phyloP scores from a whole-genome alignment of 1,140 invertebrate species.

The Samia ricini region DNA sequence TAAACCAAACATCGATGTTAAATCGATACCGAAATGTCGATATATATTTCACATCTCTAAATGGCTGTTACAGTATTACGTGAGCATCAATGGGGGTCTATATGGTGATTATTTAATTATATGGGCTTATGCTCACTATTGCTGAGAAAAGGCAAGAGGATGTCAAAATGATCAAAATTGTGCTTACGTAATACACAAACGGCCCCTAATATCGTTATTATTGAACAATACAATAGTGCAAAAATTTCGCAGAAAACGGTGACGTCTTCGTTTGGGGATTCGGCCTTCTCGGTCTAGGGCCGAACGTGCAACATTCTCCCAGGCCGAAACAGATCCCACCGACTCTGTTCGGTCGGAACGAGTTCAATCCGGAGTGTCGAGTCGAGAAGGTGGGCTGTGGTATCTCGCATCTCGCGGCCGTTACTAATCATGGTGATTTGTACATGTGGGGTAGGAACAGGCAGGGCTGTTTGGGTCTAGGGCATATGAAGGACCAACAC shows the following conservation, averaged over 20 bases:
- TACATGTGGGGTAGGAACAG: constrained; percentile 95
- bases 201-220: no score
- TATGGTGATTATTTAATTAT: no score
- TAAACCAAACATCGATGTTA: no score
- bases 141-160: no score
- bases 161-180: no score
- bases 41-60: no score
- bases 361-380: constrained; percentile 84
- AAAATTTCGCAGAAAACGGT: constrained; percentile 82
- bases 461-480: constrained; percentile 89
- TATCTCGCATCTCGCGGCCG: constrained; percentile 87
- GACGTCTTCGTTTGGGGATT: constrained; percentile 95
- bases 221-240: background rate
- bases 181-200: no score
- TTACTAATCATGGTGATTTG: constrained; percentile 88
- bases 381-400: constrained; percentile 86
- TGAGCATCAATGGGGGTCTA: no score
- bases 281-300: constrained; percentile 93
- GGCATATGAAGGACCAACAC: constrained; percentile 87
- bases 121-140: no score
- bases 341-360: constrained; percentile 90
- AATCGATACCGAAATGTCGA: no score
- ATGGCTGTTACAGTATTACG: no score
- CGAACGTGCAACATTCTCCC: constrained; percentile 81
- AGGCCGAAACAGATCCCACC: constrained; percentile 86